Conservation (phyloP, 2,888 invertebrate species). For the Alloplasta piceator region DNA sequence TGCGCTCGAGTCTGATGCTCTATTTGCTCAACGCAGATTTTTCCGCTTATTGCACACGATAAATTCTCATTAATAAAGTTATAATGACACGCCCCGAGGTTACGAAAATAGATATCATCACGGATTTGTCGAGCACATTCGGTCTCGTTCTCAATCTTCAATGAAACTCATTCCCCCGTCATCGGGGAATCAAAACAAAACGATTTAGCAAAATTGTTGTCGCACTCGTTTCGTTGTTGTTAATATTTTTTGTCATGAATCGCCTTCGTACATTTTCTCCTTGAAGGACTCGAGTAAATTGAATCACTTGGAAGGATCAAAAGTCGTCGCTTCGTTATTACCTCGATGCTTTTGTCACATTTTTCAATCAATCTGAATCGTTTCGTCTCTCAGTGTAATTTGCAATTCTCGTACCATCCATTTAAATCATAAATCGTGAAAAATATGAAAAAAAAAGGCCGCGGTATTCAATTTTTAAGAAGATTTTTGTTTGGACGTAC, state of each 20-base stretch:
- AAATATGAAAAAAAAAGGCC: too few species aligned
- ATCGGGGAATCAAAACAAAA: slow-evolving; percentile 14
- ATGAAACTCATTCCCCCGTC: not conserved
- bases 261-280: slow-evolving; percentile 14
- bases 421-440: too few species aligned
- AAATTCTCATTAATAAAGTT: slow-evolving; percentile 52
- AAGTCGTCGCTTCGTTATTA: slow-evolving; percentile 34
- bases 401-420: too few species aligned
- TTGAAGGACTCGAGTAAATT: slow-evolving; percentile 25
- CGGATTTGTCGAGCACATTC: slow-evolving; percentile 29
- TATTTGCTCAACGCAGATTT: slow-evolving; percentile 33
- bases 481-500: too few species aligned
- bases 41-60: slow-evolving; percentile 24
- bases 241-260: not conserved
- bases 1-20: slow-evolving; percentile 7
- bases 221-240: not conserved
- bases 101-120: slow-evolving; percentile 1
- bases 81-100: slow-evolving; percentile 16
- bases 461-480: too few species aligned
- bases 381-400: slow-evolving; percentile 9
- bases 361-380: slow-evolving; percentile 1
- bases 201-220: slow-evolving; percentile 10
- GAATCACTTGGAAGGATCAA: slow-evolving; percentile 34
- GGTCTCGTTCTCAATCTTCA: not conserved
- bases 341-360: not conserved